phyloP scores from a whole-genome alignment of 2,113 vertebrate species.

The Engraulis encrasicolus region DNA sequence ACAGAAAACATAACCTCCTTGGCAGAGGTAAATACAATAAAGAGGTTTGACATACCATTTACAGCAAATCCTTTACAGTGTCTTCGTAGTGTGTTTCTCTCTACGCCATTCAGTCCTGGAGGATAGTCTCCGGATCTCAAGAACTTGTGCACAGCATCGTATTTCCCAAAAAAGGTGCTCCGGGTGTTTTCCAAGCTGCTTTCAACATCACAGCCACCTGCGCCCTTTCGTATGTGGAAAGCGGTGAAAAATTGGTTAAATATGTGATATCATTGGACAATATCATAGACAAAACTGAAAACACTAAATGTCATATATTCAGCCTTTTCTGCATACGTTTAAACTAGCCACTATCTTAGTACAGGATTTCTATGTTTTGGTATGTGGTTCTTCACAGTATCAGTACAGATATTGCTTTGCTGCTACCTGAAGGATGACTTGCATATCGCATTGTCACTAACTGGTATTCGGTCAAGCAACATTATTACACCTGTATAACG shows the following conservation, averaged over 20 bases:
- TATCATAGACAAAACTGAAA: neutral
- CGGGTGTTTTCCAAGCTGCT: slow-evolving; percentile 12
- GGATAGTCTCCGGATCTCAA: slow-evolving; percentile 61
- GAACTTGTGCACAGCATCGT: slow-evolving; percentile 68
- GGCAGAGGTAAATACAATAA: too few relatives aligned
- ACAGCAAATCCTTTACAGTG: slow-evolving; percentile 68
- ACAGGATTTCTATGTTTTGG: too few relatives aligned
- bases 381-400: too few relatives aligned
- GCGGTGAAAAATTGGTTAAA: neutral
- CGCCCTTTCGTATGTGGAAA: neutral
- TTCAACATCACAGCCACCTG: slow-evolving; percentile 17
- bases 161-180: slow-evolving; percentile 67
- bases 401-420: too few relatives aligned
- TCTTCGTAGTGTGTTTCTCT: slow-evolving; percentile 73
- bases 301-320: neutral
- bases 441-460: too few relatives aligned
- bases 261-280: neutral
- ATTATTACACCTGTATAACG: too few relatives aligned
- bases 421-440: too few relatives aligned
- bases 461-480: too few relatives aligned
- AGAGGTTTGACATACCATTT: slow-evolving; percentile 33
- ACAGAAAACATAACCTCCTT: too few relatives aligned
- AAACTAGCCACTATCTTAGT: too few relatives aligned
- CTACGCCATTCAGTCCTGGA: slow-evolving; percentile 63
- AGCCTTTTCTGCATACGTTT: too few relatives aligned